Evolutionary conservation across 2,797 vertebrate species (phyloP).

Genomic region (Cuniculus paca): DNA sequence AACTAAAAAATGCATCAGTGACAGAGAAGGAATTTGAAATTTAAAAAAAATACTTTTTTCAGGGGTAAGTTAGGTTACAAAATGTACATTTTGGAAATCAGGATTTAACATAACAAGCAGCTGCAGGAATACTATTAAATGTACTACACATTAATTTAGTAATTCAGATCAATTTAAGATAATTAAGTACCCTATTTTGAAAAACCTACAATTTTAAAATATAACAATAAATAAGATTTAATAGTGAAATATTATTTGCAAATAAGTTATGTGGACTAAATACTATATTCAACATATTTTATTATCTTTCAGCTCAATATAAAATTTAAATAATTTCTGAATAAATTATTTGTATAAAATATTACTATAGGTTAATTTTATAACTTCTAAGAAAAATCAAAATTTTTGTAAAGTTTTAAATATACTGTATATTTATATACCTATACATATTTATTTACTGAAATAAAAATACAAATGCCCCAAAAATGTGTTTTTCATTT

Average conservation of each 20-base stretch:
- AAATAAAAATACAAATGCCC: not conserved
- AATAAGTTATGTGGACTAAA: not conserved
- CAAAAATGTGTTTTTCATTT: not conserved
- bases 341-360: not conserved
- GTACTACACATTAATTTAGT: not conserved
- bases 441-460: not conserved
- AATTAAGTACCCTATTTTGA: not conserved
- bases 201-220: not conserved
- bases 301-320: not conserved
- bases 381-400: not conserved
- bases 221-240: not conserved
- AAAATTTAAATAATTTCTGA: not conserved
- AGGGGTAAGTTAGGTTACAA: not conserved
- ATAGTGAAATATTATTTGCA: slow-evolving; percentile 29
- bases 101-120: not conserved
- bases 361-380: not conserved
- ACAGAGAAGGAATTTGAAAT: not conserved
- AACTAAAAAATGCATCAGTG: slow-evolving; percentile 33
- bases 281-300: not conserved
- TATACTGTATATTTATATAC: not conserved
- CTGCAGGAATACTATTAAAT: not conserved
- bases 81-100: not conserved
- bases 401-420: not conserved
- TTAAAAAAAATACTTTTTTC: not conserved
- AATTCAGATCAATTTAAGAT: not conserved